phyloP scores from a whole-genome alignment of 1,140 invertebrate species.

The Leptinotarsa texana region DNA sequence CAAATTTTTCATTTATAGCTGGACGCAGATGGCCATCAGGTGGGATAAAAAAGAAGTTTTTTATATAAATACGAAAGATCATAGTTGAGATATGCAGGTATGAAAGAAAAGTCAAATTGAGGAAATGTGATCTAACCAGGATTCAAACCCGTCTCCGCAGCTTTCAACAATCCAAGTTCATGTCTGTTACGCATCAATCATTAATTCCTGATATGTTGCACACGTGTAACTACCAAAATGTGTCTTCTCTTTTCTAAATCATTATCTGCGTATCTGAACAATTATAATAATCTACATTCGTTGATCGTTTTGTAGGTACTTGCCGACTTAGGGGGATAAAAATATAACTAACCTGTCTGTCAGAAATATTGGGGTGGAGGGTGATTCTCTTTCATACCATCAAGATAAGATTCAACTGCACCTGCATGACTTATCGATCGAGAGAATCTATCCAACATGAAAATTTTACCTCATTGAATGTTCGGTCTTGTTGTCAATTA shows the following conservation, averaged over 20 bases:
- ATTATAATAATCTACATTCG: not conserved
- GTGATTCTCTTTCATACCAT: not conserved
- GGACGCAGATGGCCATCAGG: too few species aligned
- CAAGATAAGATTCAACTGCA: conserved; percentile 5
- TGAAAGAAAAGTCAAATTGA: not conserved
- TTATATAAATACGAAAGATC: too few species aligned
- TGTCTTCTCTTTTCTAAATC: conserved; percentile 7
- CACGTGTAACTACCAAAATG: conserved; percentile 17
- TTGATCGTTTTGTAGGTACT: conserved; percentile 7
- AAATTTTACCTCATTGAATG: too few species aligned
- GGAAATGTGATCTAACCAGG: not conserved
- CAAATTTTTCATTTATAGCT: too few species aligned
- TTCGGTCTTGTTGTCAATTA: too few species aligned
- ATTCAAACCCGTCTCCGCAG: too few species aligned
- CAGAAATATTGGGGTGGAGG: not conserved
- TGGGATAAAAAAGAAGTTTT: too few species aligned
- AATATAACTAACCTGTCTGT: conserved; percentile 3
- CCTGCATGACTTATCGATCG: not conserved
- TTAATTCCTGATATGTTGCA: not conserved
- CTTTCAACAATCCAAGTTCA: too few species aligned
- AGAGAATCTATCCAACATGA: too few species aligned
- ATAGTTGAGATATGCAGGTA: too few species aligned
- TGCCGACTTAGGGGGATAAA: not conserved
- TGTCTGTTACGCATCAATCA: too few species aligned
- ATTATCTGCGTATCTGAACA: conserved; percentile 17